Evolutionary conservation across 2,888 invertebrate genomes (phyloP).

Genomic region (Ochropacha duplaris): DNA sequence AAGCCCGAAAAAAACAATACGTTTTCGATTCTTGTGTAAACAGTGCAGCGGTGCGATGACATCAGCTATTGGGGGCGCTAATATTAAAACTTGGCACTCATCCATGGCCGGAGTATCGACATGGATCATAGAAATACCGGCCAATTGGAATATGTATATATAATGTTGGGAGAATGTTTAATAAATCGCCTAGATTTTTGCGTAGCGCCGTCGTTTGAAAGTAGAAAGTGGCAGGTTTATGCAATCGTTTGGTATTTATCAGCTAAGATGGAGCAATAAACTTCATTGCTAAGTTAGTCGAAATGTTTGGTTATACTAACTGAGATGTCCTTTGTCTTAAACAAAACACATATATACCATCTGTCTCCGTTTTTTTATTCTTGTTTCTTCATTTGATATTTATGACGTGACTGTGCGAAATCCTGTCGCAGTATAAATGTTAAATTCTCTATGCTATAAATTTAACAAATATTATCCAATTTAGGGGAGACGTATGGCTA

Average conservation of each 20-base stretch:
- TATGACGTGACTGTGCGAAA: too few relatives aligned
- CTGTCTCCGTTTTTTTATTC: too few relatives aligned
- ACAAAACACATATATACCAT: too few relatives aligned
- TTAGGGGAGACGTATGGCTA: too few relatives aligned
- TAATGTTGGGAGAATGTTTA: slow-evolving; percentile 1
- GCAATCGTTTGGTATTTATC: slow-evolving; percentile 7
- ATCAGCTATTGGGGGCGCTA: slow-evolving; percentile 65
- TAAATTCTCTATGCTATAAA: too few relatives aligned
- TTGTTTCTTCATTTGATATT: too few relatives aligned
- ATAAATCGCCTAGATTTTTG: background rate
- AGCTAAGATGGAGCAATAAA: background rate
- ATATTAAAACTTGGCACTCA: slow-evolving; percentile 74
- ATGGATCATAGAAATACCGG: slow-evolving; percentile 48
- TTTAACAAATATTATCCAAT: too few relatives aligned
- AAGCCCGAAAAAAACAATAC: slow-evolving; percentile 34
- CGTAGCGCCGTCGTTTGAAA: background rate
- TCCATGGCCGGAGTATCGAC: slow-evolving; percentile 50
- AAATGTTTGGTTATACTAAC: background rate
- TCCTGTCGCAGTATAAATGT: too few relatives aligned
- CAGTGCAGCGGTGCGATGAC: slow-evolving; percentile 59
- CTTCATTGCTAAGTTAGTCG: slow-evolving; percentile 2
- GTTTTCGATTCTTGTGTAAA: slow-evolving; percentile 50
- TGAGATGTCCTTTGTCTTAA: too few relatives aligned
- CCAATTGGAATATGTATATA: slow-evolving; percentile 18
- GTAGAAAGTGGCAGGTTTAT: slow-evolving; percentile 9